Evolutionary conservation across 1,140 invertebrate genomes (phyloP), one percentile per base, ranked within the genome.

Genomic region (Chelonus insularis): DNA sequence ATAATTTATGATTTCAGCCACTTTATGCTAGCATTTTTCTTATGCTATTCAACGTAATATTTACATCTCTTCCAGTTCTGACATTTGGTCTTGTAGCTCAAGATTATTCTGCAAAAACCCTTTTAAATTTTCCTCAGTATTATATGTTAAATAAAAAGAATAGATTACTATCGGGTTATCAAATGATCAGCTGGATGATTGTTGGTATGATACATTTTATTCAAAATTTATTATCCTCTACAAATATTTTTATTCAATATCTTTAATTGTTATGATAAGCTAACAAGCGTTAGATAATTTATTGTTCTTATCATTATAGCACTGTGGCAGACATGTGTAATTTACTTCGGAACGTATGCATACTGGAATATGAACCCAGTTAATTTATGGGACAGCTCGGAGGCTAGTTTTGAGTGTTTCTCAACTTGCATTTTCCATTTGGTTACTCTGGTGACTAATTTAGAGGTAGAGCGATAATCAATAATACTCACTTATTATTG

Each of bases 11-110:
- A 69, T 67, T 67, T 11, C 70, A 84, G 83, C 85, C 86, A 18
- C 77, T 91, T 14, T 92, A 88, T 68, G 88, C 92, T 67, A 86
- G 87, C 1, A 71, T 91, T 62, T 91, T 88, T 68, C 77, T 93
- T 32, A 91, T 90, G 57, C 76, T 88, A 39, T 93, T 86, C 75
- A 93, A 93, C 74, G 80, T 92, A 34, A 69, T 91, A 16, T 92
- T 91, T 68, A 89, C 90, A 0, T 86, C 88, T 1, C 60, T 88
- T 50, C 91, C 91, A 1, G 86, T 90, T 50, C 73, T 93, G 6
- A 64, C 88, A 0, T 90, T 88, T 56, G 86, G 89, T 2, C 78
- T 93, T 14, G 84, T 89, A 1, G 91, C 93, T 65, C 90, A 93
- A 67, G 83, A 88, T 48, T 85, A 86, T 68, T 75, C 83, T 0